Base-by-base conservation (phyloP, 2,113 vertebrate genomes). In the Cacatua alba region DNA sequence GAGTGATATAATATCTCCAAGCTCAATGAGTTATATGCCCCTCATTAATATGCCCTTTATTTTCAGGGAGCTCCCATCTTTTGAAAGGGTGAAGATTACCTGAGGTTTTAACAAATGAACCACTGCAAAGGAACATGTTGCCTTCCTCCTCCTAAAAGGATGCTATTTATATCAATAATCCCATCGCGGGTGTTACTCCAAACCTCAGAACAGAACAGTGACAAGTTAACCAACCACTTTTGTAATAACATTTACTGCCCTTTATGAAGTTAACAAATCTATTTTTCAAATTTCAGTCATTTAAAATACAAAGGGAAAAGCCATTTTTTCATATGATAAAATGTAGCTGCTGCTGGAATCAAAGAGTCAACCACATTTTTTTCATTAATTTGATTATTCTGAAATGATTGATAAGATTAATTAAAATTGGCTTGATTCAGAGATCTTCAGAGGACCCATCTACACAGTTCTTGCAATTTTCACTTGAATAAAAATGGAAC, bases 271-370 rank as follows among this genome's bases (percentile, higher is more conserved):
- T 97, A 97, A 97, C 97, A 97, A 97, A 97, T 97, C 97, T 97
- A 97, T 97, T 97, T 97, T 97, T 97, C 97, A 97, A 97, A 97
- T 97, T 97, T 97, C 96, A 97, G 97, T 97, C 97, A 97, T 97
- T 97, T 97, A 96, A 96, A 97, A 97, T 97, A 97, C 83, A 92
- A 96, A 97, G 91, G 93, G 48, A 89, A 97, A 97, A 97, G 92
- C 82, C 89, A 97, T 97, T 97, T 97, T 97, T 97, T 97, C 96
- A 94, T 95, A 96, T 97, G 97, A 97, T 97, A 96, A 97, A 97
- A 97, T 96, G 89, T 94, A 95, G 92, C 95, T 96, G 96, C 92
- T 97, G 92, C 97, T 93, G 82, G 91, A 96, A 96, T 97, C 97
- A 97, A 84, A 91, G 90, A 93, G 86, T 85, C 96, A 92, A 96